Evolutionary conservation across 2,888 invertebrate genomes (phyloP).

Genomic region (Ferdinandea cuprea): DNA sequence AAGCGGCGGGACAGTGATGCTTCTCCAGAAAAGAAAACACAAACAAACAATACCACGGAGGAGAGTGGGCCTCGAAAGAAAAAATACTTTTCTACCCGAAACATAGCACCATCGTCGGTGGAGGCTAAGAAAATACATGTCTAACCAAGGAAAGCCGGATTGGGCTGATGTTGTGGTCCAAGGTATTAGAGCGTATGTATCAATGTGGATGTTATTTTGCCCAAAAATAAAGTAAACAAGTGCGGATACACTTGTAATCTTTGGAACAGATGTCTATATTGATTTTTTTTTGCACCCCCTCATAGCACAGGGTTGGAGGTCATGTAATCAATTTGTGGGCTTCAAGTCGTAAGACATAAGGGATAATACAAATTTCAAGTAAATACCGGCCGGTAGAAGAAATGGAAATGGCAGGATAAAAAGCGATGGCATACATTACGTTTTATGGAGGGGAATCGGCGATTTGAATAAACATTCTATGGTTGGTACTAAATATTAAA

Average conservation of each 20-base stretch:
- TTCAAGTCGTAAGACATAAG: constrained; percentile 19
- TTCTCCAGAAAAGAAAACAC: constrained; percentile 1
- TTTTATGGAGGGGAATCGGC: constrained; percentile 52
- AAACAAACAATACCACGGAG: too few species aligned
- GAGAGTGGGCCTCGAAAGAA: constrained; percentile 1
- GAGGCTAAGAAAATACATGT: background rate
- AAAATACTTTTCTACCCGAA: constrained; percentile 27
- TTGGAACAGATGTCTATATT: constrained; percentile 50
- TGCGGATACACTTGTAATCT: constrained; percentile 13
- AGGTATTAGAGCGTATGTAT: constrained; percentile 47
- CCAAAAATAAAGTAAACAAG: constrained; percentile 53
- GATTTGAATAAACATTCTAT: constrained; percentile 49
- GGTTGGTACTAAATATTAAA: constrained; percentile 53
- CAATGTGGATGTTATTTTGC: constrained; percentile 57
- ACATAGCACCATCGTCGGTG: background rate
- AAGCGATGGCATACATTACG: constrained; percentile 28
- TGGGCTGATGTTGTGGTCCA: constrained; percentile 30
- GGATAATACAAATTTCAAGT: constrained; percentile 42
- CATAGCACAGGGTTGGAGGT: background rate
- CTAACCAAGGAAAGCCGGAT: constrained; percentile 8
- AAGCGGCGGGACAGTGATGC: constrained; percentile 54
- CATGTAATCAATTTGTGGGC: constrained; percentile 37
- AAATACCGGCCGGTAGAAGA: constrained; percentile 20
- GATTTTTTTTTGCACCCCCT: constrained; percentile 33
- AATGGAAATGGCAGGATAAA: constrained; percentile 3